phyloP scores from a whole-genome alignment of 2,113 vertebrate genomes.

The Trachemys scripta region DNA sequence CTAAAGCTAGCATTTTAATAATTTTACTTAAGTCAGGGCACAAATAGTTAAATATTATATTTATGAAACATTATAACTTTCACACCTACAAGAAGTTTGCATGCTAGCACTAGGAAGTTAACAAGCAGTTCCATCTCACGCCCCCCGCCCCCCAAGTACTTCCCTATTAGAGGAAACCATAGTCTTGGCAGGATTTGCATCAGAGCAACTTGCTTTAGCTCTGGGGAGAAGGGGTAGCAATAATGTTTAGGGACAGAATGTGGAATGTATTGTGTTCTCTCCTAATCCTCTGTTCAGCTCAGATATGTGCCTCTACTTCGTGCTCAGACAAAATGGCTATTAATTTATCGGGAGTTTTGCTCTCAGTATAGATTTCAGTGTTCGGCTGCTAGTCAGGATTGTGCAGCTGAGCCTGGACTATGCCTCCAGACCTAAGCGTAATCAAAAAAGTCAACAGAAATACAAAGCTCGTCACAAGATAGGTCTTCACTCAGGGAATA shows the following conservation, averaged over 20 bases:
- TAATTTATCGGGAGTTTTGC: neutral
- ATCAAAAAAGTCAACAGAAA: neutral
- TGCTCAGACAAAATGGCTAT: neutral
- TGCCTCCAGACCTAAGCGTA: neutral
- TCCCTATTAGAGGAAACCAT: neutral
- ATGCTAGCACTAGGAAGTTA: neutral
- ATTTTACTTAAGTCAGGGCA: neutral
- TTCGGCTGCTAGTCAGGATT: neutral
- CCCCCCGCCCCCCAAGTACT: neutral
- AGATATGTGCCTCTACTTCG: neutral
- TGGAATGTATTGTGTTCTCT: neutral
- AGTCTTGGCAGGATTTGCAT: neutral
- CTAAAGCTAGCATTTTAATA: neutral
- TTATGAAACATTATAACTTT: neutral
- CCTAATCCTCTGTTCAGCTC: neutral
- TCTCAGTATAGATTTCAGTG: neutral
- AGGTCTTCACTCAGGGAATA: neutral
- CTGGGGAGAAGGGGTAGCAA: neutral
- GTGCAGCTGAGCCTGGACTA: neutral
- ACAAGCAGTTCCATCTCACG: neutral
- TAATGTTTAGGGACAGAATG: neutral
- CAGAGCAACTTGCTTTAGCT: neutral
- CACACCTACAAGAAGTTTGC: neutral
- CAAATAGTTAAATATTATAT: neutral
- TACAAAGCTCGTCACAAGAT: neutral